These are phyloP conservation scores for Aphelinus atriplicis DNA, from an alignment of 1,140 invertebrate genomes.

Conservation along the genomic window DNA sequence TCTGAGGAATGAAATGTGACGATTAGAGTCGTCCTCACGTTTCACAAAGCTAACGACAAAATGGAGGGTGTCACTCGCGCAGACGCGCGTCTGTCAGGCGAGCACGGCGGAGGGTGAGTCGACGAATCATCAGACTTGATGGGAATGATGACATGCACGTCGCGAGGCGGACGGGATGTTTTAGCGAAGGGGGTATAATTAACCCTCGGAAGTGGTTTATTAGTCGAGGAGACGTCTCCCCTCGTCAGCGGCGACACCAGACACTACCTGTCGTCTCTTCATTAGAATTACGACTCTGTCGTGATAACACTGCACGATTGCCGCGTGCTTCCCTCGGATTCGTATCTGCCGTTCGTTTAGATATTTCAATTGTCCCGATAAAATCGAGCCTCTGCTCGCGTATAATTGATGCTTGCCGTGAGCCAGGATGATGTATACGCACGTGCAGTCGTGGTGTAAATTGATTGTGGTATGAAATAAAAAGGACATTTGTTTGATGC, in stretches of 20 bases:
- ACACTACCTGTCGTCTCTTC: constrained; percentile 58
- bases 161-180: constrained; percentile 48
- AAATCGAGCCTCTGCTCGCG: too few species aligned
- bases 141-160: constrained; percentile 53
- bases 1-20: constrained; percentile 2
- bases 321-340: too few species aligned
- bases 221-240: constrained; percentile 58
- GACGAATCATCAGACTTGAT: constrained; percentile 53
- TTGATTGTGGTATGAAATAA: too few species aligned
- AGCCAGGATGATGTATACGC: too few species aligned
- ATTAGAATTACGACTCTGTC: constrained; percentile 50
- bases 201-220: constrained; percentile 60
- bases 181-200: constrained; percentile 58
- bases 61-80: constrained; percentile 33
- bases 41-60: constrained; percentile 45
- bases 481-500: too few species aligned
- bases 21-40: constrained; percentile 43
- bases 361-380: too few species aligned
- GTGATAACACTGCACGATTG: neutral
- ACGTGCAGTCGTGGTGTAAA: too few species aligned
- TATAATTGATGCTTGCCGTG: too few species aligned
- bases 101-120: constrained; percentile 30
- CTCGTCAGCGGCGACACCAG: constrained; percentile 45
- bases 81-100: neutral
- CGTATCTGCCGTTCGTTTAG: too few species aligned